phyloP scores from a whole-genome alignment of 2,113 vertebrate species.

The Onychostruthus taczanowskii region DNA sequence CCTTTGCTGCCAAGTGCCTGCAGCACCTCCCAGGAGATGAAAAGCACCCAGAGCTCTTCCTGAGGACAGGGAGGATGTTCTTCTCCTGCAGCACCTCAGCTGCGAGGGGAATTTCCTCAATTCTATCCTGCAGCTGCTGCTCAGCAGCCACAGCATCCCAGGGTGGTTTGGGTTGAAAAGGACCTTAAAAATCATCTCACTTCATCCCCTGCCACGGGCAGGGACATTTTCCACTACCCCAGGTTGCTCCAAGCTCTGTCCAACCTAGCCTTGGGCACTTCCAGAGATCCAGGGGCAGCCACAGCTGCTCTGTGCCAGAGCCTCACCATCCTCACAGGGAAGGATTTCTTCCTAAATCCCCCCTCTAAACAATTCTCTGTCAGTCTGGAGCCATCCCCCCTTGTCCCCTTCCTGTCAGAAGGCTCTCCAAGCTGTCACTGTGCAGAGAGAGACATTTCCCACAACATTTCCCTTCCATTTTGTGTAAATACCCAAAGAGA shows the following conservation, averaged over 20 bases:
- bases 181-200: neutral
- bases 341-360: neutral
- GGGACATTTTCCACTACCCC: rapidly evolving
- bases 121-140: neutral
- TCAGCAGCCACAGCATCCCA: neutral
- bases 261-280: rapidly evolving
- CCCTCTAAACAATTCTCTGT: neutral
- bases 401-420: neutral
- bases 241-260: rapidly evolving
- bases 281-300: neutral
- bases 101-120: neutral
- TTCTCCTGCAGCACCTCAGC: neutral
- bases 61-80: neutral
- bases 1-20: neutral
- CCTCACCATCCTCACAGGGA: neutral
- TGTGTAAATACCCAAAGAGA: neutral
- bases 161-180: neutral
- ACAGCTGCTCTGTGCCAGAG: neutral
- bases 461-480: neutral
- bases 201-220: neutral
- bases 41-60: neutral
- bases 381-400: neutral
- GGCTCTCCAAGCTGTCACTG: neutral
- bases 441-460: neutral
- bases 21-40: neutral